A percentile compares a stretch with the other conserved stretches of the same genome.
phyloP scores from a whole-genome alignment of 2,888 invertebrate genomes.

The Chaetogeoica ovagalla region DNA sequence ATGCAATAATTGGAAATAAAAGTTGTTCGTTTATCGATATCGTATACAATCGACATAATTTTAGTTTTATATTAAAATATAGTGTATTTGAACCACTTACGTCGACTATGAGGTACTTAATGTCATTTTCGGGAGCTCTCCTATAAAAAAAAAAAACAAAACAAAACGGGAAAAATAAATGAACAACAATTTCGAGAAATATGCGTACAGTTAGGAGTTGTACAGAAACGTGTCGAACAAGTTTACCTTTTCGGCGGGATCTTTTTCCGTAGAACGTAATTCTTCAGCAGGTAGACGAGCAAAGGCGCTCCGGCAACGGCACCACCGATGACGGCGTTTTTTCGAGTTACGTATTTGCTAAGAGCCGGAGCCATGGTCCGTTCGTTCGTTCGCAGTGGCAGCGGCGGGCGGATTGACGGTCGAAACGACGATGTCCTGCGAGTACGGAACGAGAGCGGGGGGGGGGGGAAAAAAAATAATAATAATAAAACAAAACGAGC shows the following conservation, averaged over 20 bases:
- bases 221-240: background rate
- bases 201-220: too few species aligned
- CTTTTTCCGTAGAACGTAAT: slow-evolving; percentile 3
- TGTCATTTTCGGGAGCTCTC: slow-evolving; percentile 35
- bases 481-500: background rate
- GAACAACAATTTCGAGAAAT: background rate
- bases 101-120: slow-evolving; percentile 48
- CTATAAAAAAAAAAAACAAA: background rate
- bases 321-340: slow-evolving; percentile 35
- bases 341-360: slow-evolving; percentile 36
- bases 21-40: too few species aligned
- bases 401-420: too few species aligned
- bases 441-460: background rate
- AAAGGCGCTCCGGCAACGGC: slow-evolving; percentile 44
- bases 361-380: slow-evolving; percentile 32
- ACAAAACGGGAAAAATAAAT: background rate
- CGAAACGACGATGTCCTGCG: background rate
- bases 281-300: slow-evolving; percentile 25
- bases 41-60: background rate
- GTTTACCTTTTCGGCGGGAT: slow-evolving; percentile 7
- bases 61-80: background rate
- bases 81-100: slow-evolving; percentile 24
- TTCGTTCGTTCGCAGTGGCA: too few species aligned
- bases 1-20: too few species aligned
- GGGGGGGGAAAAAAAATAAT: too few species aligned